Evolutionary conservation across 2,888 invertebrate species (phyloP), one percentile per base, ranked within the genome.

Genomic region (Pristionchus japonicus): DNA sequence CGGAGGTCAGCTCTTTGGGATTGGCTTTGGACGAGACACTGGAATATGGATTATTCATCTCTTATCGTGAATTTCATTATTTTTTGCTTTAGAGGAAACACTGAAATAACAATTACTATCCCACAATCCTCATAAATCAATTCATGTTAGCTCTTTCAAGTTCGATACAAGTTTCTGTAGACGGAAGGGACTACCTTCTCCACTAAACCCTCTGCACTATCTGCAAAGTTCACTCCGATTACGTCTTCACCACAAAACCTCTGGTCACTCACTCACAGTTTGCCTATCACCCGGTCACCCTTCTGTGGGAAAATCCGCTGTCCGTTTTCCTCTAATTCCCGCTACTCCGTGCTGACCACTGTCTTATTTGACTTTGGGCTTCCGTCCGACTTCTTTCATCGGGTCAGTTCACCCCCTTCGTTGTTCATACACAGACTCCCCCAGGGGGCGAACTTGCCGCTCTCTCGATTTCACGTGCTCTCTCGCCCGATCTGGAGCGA

Each of bases 1-100:
- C 93, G 7, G 93, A 92, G 13, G 93, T 91, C 61, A 92, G 77
- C 47, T 91, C 88, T 20, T 88, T 88, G 9, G 88, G 88, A 52
- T 92, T 89, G 15, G 91, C 93, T 57, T 89, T 89, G 17, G 89
- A 84, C 15, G 92, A 91, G 31, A 91, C 90, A 31, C 92, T 90
- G 40, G 37, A 90, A 67, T 20, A 43, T n/a, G n/a, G n/a, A n/a
- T n/a, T 9, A 23, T 74, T 43, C n/a, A n/a, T 23, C 4, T n/a
- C 20, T 74, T 74, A 64, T 52, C 37, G n/a, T n/a, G n/a, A n/a
- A 37, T 70, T 70, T 70, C 37, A 37, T 31, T 4, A 17, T 15
- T 34, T 67, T 34, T 1, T 17, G 11, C 13, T 70, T 23, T 74
- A 20, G 6, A 2, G 15, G 6, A 31, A 31, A 34, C 31, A 27